Conservation (phyloP, 2,797 vertebrate genomes). For the Sebastes hubbsi region DNA sequence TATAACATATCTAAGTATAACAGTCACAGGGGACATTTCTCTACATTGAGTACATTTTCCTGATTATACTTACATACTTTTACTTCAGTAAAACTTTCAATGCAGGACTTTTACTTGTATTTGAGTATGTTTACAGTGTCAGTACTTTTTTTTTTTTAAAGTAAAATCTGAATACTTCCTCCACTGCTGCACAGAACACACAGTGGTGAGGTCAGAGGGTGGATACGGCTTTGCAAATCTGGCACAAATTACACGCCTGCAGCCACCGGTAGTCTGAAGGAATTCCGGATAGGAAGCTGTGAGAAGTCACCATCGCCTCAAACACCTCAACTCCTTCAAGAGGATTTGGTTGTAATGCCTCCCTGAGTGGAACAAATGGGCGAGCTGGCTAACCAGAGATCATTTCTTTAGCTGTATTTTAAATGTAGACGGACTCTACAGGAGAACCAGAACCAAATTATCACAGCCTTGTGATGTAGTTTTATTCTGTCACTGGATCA, state of each 20-base stretch:
- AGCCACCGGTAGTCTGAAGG: conserved; percentile 65
- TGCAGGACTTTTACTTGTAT: background rate
- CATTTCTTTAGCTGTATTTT: conserved; percentile 50
- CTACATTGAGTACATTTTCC: background rate
- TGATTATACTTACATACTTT: background rate
- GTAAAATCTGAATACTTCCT: background rate
- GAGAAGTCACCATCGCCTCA: conserved; percentile 61
- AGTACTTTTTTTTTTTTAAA: background rate
- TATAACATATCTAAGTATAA: background rate
- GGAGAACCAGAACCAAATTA: background rate
- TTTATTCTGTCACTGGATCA: conserved; percentile 13
- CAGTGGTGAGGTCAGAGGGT: conserved; percentile 56
- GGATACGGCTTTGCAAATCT: conserved; percentile 70
- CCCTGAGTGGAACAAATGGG: conserved; percentile 75
- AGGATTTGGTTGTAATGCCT: conserved; percentile 62
- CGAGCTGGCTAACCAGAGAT: conserved; percentile 66
- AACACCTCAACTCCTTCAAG: conserved; percentile 54
- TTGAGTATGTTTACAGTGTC: background rate
- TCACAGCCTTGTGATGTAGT: background rate
- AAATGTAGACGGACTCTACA: conserved; percentile 10
- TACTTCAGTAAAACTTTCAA: background rate
- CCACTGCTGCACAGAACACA: background rate
- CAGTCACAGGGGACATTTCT: background rate
- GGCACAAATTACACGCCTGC: conserved; percentile 78
- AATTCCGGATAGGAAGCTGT: conserved; percentile 77